Base-by-base conservation (phyloP, 2,797 vertebrate species). In the Acanthiza pusilla region DNA sequence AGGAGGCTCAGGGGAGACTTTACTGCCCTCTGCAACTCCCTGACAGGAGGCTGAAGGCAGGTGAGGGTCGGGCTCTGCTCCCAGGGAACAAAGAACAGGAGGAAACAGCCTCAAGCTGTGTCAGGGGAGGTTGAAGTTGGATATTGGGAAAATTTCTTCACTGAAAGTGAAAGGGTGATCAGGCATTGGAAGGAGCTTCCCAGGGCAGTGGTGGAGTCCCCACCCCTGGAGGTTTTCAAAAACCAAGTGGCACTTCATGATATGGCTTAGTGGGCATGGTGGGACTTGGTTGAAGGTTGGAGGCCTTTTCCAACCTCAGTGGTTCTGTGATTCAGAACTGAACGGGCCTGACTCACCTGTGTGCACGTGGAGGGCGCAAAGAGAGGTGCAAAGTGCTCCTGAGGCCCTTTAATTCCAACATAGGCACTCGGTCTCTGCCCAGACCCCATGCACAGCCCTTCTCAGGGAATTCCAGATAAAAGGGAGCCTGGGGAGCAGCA, bases 381-480 rank as follows among this genome's bases (percentile, higher is more conserved):
- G 25, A 55, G 47, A 61, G 53, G n/a, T 13, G 13, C 30, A 51
- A 48, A 86, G 62, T 7, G 25, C 11, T 48, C 3, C 2, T 14
- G 30, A 63, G 9, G 8, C 17, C 10, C 16, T 2, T 11, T 5
- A 17, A n/a, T 32, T 13, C 4, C 20, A 62, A 17, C 0, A 0
- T 0, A 50, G 55, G 60, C 26, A 21, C 66, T 75, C 0, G 0
- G 23, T 6, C 18, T 53, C 16, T 45, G 40, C 27, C 23, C 78
- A 74, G 29, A 51, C 13, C 26, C 34, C 2, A 0, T 1, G 2
- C 1, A 1, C n/a, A 67, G 76, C 58, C 68, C 58, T 50, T 66
- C 40, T 7, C 38, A 18, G 34, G 34, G 83, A 43, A 55, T 29
- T 91, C 27, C 16, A n/a, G 40, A 17, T 10, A 22, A 76, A 88